phyloP scores from a whole-genome alignment of 2,888 invertebrate species.

The Lycocerus yunnanus region DNA sequence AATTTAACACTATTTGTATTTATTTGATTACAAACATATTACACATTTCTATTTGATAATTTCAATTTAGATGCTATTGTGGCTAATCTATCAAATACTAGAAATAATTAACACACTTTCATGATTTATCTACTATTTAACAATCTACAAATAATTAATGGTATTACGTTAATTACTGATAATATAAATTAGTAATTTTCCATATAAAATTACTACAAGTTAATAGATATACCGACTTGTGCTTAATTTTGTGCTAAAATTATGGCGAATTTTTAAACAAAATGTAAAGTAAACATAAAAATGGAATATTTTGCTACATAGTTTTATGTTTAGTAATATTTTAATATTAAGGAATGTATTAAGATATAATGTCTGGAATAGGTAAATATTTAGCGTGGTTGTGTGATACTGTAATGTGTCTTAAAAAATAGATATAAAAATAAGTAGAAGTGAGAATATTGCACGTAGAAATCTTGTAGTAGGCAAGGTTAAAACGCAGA shows the following conservation, averaged over 20 bases:
- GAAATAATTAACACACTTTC: slow-evolving; percentile 28
- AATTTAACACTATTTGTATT: slow-evolving; percentile 9
- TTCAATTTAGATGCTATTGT: slow-evolving; percentile 25
- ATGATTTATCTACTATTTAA: slow-evolving; percentile 25
- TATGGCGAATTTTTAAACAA: neutral
- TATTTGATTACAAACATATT: slow-evolving; percentile 16
- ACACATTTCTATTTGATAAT: slow-evolving; percentile 12
- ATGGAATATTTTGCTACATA: neutral
- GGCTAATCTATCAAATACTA: slow-evolving; percentile 20
- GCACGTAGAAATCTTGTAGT: neutral
- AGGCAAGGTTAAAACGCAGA: neutral
- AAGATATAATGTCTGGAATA: neutral
- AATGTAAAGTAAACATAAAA: too few relatives aligned
- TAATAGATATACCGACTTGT: neutral
- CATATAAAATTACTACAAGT: neutral
- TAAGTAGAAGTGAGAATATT: too few relatives aligned
- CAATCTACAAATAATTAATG: slow-evolving; percentile 15
- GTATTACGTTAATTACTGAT: neutral
- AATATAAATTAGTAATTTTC: neutral
- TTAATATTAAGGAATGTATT: neutral
- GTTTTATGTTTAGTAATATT: neutral
- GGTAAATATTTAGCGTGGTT: neutral
- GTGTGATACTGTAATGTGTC: too few relatives aligned
- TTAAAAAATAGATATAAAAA: too few relatives aligned
- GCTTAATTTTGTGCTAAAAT: neutral